These are phyloP conservation scores for Ylistrum balloti DNA, from an alignment of 1,140 invertebrate genomes.

Conservation along the genomic window DNA sequence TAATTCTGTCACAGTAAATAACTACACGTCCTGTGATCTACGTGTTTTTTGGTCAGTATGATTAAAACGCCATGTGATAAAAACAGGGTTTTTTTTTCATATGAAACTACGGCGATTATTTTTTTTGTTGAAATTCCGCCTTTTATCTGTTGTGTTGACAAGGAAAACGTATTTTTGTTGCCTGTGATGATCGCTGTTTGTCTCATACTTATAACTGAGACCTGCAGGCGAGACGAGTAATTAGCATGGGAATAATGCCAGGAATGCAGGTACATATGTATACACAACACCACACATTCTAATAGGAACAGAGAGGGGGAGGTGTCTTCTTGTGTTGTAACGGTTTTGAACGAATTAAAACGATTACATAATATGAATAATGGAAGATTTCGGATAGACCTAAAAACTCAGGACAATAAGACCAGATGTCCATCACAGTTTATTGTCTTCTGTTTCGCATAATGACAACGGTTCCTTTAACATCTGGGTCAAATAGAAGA, in stretches of 20 bases:
- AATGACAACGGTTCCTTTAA: too few relatives aligned
- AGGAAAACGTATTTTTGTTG: not conserved
- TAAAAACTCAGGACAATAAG: too few relatives aligned
- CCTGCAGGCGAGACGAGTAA: not conserved
- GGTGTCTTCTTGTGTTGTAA: too few relatives aligned
- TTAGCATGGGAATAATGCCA: slow-evolving; percentile 5
- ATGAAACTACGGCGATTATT: not conserved
- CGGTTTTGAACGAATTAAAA: too few relatives aligned
- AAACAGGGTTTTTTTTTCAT: not conserved
- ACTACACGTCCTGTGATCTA: not conserved
- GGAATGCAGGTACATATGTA: slow-evolving; percentile 38
- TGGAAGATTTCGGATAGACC: too few relatives aligned
- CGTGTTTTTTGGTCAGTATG: not conserved
- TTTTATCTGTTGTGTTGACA: not conserved
- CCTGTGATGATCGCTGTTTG: not conserved
- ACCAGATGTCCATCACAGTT: too few relatives aligned
- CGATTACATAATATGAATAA: too few relatives aligned
- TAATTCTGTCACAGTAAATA: too few relatives aligned
- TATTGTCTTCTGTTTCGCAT: too few relatives aligned
- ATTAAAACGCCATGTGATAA: not conserved
- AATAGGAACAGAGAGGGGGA: too few relatives aligned
- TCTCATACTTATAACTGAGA: not conserved
- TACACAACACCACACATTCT: not conserved
- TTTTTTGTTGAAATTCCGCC: not conserved
- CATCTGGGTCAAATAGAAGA: too few relatives aligned